Evolutionary conservation across 1,140 invertebrate genomes (phyloP).

Genomic region (Drosophila varians): DNA sequence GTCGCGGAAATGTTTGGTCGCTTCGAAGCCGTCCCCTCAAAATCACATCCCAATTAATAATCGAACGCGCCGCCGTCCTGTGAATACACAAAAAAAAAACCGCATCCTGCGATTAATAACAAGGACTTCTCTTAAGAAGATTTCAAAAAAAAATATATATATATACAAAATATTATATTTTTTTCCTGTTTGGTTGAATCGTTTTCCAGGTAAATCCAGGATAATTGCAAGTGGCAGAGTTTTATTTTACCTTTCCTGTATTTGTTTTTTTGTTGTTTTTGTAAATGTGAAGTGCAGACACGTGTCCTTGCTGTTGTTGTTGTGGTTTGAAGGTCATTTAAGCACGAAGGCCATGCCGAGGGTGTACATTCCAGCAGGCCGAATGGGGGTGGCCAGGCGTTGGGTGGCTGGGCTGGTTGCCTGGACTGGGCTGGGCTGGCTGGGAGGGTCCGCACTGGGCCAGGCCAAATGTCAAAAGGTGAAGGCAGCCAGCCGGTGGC

Average conservation of each 20-base stretch:
- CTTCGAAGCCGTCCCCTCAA: constrained; percentile 53
- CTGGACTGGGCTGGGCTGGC: neutral
- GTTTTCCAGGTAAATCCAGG: constrained; percentile 18
- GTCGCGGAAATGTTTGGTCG: constrained; percentile 78
- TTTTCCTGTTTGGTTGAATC: neutral
- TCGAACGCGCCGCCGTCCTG: constrained; percentile 9
- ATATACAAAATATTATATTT: too few relatives aligned
- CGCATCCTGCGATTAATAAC: constrained; percentile 1
- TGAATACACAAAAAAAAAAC: neutral
- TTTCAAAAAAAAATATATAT: neutral
- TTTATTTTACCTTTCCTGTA: neutral
- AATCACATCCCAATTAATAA: constrained; percentile 10
- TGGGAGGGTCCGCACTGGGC: constrained; percentile 15
- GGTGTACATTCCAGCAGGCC: constrained; percentile 2
- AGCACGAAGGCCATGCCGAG: constrained; percentile 48
- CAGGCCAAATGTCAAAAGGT: constrained; percentile 59
- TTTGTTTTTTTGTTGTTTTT: constrained; percentile 9
- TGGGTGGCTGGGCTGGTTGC: neutral
- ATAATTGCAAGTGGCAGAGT: neutral
- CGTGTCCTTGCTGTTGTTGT: constrained; percentile 49
- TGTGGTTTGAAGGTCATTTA: constrained; percentile 74
- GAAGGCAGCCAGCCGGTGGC: constrained; percentile 41
- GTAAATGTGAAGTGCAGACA: constrained; percentile 36
- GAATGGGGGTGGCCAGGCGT: neutral
- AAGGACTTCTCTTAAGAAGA: neutral